Percentiles rank a stretch among this genome's conserved stretches.
Evolutionary conservation across 2,113 vertebrate species (phyloP).

Genomic region (Lycaon pictus): DNA sequence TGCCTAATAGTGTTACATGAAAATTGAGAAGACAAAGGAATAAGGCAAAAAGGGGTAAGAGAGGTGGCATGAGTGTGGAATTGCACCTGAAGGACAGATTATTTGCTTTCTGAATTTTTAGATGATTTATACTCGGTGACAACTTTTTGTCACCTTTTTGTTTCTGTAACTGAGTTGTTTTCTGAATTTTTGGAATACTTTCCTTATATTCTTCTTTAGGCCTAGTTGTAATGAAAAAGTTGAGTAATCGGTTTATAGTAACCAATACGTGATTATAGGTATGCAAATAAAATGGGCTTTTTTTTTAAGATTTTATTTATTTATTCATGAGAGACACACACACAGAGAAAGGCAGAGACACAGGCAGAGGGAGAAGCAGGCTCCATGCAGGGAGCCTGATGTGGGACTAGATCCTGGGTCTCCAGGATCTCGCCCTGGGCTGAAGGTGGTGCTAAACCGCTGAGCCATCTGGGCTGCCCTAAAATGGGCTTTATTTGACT

Average conservation of each 20-base stretch:
- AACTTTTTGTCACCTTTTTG: neutral
- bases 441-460: no score
- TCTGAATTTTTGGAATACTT: neutral
- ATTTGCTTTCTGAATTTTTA: neutral
- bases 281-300: slow-evolving; percentile 49
- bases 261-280: neutral
- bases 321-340: no score
- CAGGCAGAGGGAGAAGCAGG: no score
- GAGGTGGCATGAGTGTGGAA: neutral
- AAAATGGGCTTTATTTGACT: slow-evolving; percentile 8
- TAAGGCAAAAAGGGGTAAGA: neutral
- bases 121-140: neutral
- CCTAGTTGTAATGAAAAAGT: slow-evolving; percentile 6
- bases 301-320: no score
- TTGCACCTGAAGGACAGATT: neutral
- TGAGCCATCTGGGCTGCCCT: neutral
- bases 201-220: neutral
- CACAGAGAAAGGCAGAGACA: no score
- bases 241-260: neutral
- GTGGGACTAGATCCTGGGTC: no score
- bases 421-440: no score
- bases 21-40: neutral
- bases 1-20: neutral
- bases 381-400: no score
- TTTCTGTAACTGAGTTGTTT: slow-evolving; percentile 5